phyloP scores from a whole-genome alignment of 2,797 vertebrate species.

The Nothura maculosa region DNA sequence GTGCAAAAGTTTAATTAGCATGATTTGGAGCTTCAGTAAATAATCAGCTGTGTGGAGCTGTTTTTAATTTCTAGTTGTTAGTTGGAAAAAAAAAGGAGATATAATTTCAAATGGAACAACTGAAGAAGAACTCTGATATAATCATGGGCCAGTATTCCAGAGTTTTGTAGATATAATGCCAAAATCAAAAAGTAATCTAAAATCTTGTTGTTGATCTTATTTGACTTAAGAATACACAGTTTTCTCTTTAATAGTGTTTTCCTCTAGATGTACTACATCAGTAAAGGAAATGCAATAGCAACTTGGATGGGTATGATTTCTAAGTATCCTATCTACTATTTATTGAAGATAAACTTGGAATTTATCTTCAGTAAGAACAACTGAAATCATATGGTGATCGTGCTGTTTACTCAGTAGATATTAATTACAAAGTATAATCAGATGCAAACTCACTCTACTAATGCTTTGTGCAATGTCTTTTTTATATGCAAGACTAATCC shows the following conservation, averaged over 20 bases:
- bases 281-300: background rate
- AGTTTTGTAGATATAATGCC: slow-evolving; percentile 21
- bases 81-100: slow-evolving; percentile 69
- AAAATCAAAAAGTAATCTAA: slow-evolving; percentile 56
- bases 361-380: background rate
- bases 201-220: slow-evolving; percentile 22
- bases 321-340: background rate
- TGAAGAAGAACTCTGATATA: slow-evolving; percentile 46
- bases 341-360: background rate
- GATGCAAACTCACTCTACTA: background rate
- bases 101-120: slow-evolving; percentile 67
- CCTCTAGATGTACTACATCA: background rate
- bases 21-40: slow-evolving; percentile 63
- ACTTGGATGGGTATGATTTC: background rate
- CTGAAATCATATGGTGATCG: background rate
- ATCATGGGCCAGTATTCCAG: slow-evolving; percentile 42
- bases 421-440: background rate
- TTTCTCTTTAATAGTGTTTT: background rate
- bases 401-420: rapidly evolving
- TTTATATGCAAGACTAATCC: background rate
- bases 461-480: background rate
- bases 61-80: slow-evolving; percentile 70
- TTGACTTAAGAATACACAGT: background rate
- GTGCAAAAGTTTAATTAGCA: slow-evolving; percentile 64
- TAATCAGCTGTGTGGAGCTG: slow-evolving; percentile 43